Conservation (phyloP, 2,113 vertebrate genomes). For the Cyprinodon variegatus region DNA sequence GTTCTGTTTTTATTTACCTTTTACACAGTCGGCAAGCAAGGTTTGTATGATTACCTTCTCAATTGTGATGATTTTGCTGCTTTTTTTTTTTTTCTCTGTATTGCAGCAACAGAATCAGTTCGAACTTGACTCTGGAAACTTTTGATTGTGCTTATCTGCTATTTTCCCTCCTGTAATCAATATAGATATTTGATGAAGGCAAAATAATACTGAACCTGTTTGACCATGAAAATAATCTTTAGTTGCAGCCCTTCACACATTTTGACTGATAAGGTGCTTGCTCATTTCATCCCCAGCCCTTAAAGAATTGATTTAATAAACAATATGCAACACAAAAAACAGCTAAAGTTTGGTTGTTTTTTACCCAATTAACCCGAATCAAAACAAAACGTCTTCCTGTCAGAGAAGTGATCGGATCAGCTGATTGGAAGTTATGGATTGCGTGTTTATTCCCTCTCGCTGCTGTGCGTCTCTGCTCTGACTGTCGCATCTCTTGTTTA, state of each 20-base stretch:
- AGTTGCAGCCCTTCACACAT: slow-evolving; percentile 11
- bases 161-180: not conserved
- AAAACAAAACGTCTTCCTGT: slow-evolving; percentile 14
- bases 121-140: slow-evolving; percentile 6
- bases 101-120: slow-evolving; percentile 12
- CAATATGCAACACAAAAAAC: slow-evolving; percentile 36
- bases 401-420: slow-evolving; percentile 21
- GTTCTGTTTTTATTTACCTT: slow-evolving; percentile 7
- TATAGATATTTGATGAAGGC: slow-evolving; percentile 2
- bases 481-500: slow-evolving; percentile 43
- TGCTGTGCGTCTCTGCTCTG: slow-evolving; percentile 41
- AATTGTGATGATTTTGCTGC: slow-evolving; percentile 30
- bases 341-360: slow-evolving; percentile 41
- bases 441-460: slow-evolving; percentile 23
- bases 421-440: slow-evolving; percentile 21
- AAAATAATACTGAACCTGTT: slow-evolving; percentile 29
- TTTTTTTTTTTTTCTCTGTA: slow-evolving; percentile 30
- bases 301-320: slow-evolving; percentile 49
- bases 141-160: not conserved
- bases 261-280: slow-evolving; percentile 5
- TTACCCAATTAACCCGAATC: slow-evolving; percentile 12
- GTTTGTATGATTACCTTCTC: not conserved
- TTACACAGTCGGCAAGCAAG: slow-evolving; percentile 4
- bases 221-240: slow-evolving; percentile 14
- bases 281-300: slow-evolving; percentile 19